Evolutionary conservation across 1,140 invertebrate genomes (phyloP).

Genomic region (Mactra quadrangularis): DNA sequence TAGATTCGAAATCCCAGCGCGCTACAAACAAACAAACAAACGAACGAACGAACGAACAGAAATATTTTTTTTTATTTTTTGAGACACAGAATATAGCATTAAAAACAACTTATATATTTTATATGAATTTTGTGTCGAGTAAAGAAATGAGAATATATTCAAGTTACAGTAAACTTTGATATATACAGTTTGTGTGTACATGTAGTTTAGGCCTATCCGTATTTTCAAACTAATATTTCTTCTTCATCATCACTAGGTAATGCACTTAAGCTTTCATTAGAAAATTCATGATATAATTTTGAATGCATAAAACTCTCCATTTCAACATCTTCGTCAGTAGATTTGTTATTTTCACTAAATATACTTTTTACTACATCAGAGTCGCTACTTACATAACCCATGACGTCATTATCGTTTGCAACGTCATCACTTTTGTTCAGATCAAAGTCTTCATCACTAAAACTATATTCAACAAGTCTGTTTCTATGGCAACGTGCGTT

Average conservation of each 20-base stretch:
- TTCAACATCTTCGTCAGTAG: slow-evolving; percentile 43
- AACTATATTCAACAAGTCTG: slow-evolving; percentile 53
- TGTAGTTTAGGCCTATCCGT: no score
- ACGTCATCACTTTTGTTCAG: slow-evolving; percentile 12
- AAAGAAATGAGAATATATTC: no score
- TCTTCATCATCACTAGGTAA: slow-evolving; percentile 49
- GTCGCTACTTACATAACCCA: slow-evolving; percentile 30
- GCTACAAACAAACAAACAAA: no score
- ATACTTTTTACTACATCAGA: slow-evolving; percentile 48
- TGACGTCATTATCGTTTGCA: slow-evolving; percentile 7
- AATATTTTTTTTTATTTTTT: no score
- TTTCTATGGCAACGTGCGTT: neutral
- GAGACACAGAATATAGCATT: no score
- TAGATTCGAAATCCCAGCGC: no score
- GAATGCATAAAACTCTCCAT: slow-evolving; percentile 61
- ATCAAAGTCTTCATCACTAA: slow-evolving; percentile 28
- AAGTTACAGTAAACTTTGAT: no score
- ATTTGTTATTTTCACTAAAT: slow-evolving; percentile 28
- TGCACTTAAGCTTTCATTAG: slow-evolving; percentile 51
- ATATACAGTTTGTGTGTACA: no score
- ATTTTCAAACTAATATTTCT: slow-evolving; percentile 55
- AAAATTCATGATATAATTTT: slow-evolving; percentile 45
- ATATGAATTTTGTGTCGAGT: no score
- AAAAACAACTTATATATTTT: no score
- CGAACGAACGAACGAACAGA: no score